Percentiles rank a stretch among this genome's conserved stretches.
Conservation (phyloP, 2,113 vertebrate genomes). For the Muntiacus reevesi region DNA sequence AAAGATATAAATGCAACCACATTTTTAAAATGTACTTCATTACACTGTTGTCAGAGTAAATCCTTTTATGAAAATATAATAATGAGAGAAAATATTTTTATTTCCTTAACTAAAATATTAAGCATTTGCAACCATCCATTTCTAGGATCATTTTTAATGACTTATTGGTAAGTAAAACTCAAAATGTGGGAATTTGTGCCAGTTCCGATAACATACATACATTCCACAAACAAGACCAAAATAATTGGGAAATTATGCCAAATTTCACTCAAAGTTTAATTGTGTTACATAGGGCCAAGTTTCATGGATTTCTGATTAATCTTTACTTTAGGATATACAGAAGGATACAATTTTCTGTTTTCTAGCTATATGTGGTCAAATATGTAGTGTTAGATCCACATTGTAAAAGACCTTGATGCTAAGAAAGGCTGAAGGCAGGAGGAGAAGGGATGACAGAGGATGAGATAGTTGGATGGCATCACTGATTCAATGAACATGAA, state of each 20-base stretch:
- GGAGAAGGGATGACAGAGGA: not conserved
- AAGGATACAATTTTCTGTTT: not conserved
- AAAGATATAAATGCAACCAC: not conserved
- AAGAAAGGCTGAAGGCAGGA: not conserved
- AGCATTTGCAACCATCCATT: not conserved
- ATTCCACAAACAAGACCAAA: not conserved
- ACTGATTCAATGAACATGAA: not conserved
- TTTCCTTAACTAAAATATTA: not conserved
- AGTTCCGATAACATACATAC: not conserved
- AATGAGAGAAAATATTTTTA: not conserved
- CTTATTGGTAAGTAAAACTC: not conserved
- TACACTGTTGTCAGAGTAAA: not conserved
- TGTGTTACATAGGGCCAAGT: not conserved
- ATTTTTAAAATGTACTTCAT: not conserved
- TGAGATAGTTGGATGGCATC: not conserved
- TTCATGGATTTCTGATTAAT: not conserved
- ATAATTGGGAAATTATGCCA: not conserved
- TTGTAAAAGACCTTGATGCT: not conserved
- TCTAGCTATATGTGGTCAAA: not conserved
- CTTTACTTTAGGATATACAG: not conserved
- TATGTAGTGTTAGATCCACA: not conserved
- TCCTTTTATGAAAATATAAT: not conserved
- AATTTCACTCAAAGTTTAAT: not conserved
- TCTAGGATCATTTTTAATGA: not conserved
- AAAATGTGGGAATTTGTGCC: not conserved